Conservation (phyloP, 2,113 vertebrate genomes). For the Callionymus lyra region DNA sequence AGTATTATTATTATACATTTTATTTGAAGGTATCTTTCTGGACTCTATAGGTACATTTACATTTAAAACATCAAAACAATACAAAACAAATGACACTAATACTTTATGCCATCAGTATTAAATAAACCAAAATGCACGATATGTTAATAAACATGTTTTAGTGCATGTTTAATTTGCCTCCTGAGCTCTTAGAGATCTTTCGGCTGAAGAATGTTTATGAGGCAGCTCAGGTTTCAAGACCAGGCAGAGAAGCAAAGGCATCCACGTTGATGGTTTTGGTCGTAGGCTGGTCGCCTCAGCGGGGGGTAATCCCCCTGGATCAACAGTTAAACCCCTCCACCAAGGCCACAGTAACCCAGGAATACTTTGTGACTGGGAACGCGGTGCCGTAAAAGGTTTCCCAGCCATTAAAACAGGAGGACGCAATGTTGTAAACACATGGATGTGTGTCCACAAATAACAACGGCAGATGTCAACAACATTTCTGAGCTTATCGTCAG, state of each 20-base stretch:
- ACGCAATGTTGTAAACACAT: no score
- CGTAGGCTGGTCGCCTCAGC: slow-evolving; percentile 25
- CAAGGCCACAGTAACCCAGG: slow-evolving; percentile 55
- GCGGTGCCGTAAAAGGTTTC: slow-evolving; percentile 46
- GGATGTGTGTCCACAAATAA: slow-evolving; percentile 69
- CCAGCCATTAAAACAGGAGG: slow-evolving; percentile 32
- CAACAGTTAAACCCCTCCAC: slow-evolving; percentile 28
- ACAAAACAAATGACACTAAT: no score
- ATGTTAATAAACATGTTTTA: no score
- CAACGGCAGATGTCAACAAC: slow-evolving; percentile 74
- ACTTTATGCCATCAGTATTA: no score
- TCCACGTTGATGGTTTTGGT: slow-evolving; percentile 37
- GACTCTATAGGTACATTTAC: no score
- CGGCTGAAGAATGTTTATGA: slow-evolving; percentile 37
- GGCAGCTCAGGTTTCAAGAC: slow-evolving; percentile 45
- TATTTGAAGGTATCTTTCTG: no score
- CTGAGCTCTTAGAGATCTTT: slow-evolving; percentile 1
- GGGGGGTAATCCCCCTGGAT: slow-evolving; percentile 60
- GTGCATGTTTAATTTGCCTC: no score
- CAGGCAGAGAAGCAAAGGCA: slow-evolving; percentile 10
- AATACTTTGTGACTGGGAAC: slow-evolving; percentile 46
- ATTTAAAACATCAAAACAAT: no score
- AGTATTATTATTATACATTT: no score
- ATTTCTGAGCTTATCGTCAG: no score
- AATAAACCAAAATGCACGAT: no score